Evolutionary conservation across 2,113 vertebrate genomes (phyloP), one percentile per base, ranked within the genome.

Genomic region (Columbina picui): DNA sequence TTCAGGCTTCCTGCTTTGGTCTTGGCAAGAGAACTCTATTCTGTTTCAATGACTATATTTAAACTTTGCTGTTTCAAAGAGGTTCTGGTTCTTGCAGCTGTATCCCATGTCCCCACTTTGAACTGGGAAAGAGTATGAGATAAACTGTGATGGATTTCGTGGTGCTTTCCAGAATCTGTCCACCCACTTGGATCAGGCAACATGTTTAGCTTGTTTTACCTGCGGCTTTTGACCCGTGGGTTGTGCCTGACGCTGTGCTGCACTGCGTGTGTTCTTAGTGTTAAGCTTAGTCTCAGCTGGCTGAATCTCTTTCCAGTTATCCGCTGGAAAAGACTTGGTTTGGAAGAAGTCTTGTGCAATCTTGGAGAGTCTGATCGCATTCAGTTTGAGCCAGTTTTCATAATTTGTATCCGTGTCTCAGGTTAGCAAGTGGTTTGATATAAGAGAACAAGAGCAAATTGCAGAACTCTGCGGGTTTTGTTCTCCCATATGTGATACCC

Each of bases 1-100:
- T 89, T 97, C 73, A 70, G 61, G 49, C 95, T 97, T 95, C 96
- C 96, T 96, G 92, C 93, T 93, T 79, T 47, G 73, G 92, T 70
- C 77, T 95, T 96, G 96, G 94, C 94, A 87, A 87, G 94, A 84
- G 63, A 73, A 87, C 41, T 78, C 88, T 84, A 7, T 95, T 94
- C 91, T 82, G 0, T 90, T 95, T 87, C 65, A 20, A 7, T 56
- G 41, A 30, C 89, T 94, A 59, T 96, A 96, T 97, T 96, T 96
- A 94, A 95, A 95, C 79, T 55, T 95, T 16, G 74, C 80, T 73
- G 27, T 76, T 95, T 89, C 61, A 82, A 60, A 96, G 88, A 67
- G 73, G 60, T 69, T 61, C 45, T 71, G 57, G 56, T 88, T 57
- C 83, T 94, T 90, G 59, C 89, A 95, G 91, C 91, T 93, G 91